Base-by-base conservation (phyloP, 2,888 invertebrate species). In the Pterobdella sp. region DNA sequence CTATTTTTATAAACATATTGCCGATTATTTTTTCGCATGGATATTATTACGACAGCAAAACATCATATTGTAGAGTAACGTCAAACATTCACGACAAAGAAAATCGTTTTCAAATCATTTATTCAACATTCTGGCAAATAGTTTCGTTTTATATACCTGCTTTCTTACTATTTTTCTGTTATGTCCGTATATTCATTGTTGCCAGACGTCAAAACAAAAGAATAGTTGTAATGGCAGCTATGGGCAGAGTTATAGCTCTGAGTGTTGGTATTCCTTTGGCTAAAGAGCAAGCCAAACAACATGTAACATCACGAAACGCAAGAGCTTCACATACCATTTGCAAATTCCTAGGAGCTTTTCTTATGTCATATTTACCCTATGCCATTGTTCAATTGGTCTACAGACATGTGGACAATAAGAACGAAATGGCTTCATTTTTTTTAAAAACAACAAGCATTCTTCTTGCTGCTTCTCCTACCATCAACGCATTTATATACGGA, bases 231-330 rank as follows among this genome's bases (percentile, higher is more conserved):
- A 71, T 74, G 74, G 60, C 73, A 14, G 73, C 73, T 35, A 73
- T 73, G 73, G 73, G 69, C n/a, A 56, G 73, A 32, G 73, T 73
- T 29, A 73, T 73, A n/a, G 68, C 73, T 7, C 60, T 73, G 31
- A 73, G 73, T 64, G 73, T 64, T 26, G 73, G 73, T 1, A 68
- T 73, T 69, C 69, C 73, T 18, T 63, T 73, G 36, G 60, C 73
- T n/a, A 68, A 64, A 32, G 73, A 73, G 32, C 68, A 73, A 63
- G 69, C 69, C 42, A 52, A 64, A 0, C 42, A 73, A n/a, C 73
- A 73, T 63, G 69, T 64, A 18, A 64, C 68, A 18, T 63, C 73
- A 37, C 42, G 73, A 60, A 49, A 69, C 42, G 56, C 49, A 7
- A 68, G 69, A 42, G 73, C 73, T 31, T 69, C 69, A n/a, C 73